These are phyloP conservation scores for Protomyctophum bolini DNA, from an alignment of 2,113 vertebrate genomes.

Conservation along the genomic window DNA sequence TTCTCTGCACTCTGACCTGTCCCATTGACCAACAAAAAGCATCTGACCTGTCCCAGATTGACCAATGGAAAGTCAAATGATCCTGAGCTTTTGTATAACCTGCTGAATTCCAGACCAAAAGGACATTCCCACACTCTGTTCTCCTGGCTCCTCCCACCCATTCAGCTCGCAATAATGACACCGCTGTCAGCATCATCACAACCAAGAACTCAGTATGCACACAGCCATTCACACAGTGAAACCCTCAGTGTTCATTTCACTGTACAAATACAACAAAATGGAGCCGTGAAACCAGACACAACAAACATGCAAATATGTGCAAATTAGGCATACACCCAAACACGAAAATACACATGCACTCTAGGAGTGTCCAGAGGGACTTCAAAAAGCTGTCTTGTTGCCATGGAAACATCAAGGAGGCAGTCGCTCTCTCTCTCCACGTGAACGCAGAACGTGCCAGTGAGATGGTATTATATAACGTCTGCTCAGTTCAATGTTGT, in stretches of 20 bases:
- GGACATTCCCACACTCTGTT: constrained; percentile 65
- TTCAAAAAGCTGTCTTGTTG: constrained; percentile 46
- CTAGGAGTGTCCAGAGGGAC: constrained; percentile 4
- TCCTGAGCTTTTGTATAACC: constrained; percentile 69
- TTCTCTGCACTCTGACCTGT: constrained; percentile 44
- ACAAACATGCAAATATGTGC: constrained; percentile 3
- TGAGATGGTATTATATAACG: background rate
- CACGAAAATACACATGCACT: constrained; percentile 4
- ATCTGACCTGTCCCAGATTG: constrained; percentile 51
- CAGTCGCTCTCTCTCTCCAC: no score
- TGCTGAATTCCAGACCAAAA: constrained; percentile 71
- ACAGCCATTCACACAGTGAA: constrained; percentile 9
- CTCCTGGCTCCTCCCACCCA: constrained; percentile 18
- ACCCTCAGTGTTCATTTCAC: no score
- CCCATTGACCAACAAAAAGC: constrained; percentile 50
- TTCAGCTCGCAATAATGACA: constrained; percentile 26
- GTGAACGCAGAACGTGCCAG: background rate
- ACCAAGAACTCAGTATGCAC: constrained; percentile 25
- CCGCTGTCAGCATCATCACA: constrained; percentile 23
- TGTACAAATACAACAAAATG: no score
- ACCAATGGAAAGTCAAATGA: constrained; percentile 46
- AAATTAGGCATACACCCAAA: background rate
- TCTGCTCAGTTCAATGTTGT: background rate
- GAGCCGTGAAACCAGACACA: background rate
- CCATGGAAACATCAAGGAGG: constrained; percentile 54